Base-by-base conservation (phyloP, 2,113 vertebrate genomes). In the Trochalopteron elliotii region DNA sequence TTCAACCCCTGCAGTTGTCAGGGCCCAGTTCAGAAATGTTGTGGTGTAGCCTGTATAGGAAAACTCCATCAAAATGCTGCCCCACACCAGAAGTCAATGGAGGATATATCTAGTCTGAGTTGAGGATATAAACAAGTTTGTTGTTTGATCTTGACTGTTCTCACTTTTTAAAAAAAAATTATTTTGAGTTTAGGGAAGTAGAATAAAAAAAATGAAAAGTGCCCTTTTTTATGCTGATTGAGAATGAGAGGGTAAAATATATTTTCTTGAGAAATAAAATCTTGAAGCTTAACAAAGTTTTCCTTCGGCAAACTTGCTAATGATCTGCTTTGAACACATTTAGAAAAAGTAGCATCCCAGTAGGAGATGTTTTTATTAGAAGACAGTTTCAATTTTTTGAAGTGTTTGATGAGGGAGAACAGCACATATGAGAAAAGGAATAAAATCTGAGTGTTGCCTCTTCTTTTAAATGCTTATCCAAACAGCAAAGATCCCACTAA, bases 361-460 rank as follows among this genome's bases (percentile, higher is more conserved):
- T 68, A 90, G 83, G 89, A 78, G 56, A 50, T 56, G 28, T 84
- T 83, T 82, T 37, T 84, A 89, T 92, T 37, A 78, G 72, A 68
- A 91, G 60, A 59, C 55, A 60, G 28, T 71, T 95, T 64, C 53
- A 45, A 67, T 39, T 86, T 81, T 89, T 68, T 72, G 33, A 93
- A 85, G 71, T 70, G 50, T 85, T 93, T 94, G 94, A 96, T 96
- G 84, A 90, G 67, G 52, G 45, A 91, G 89, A 96, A 39, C 55
- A 80, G 23, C 25, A 19, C 27, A 23, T 59, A 50, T 47, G 67
- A 72, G 35, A 30, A 78, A 87, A 92, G 30, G 35, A 69, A 70
- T 67, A 67, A 89, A 83, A 70, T 56, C 57, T 39, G 71, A 94
- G 33, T 76, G 70, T 89, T 91, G 14, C 18, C 23, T 84, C 39